Percentiles rank a stretch among this genome's conserved stretches.
Evolutionary conservation across 2,888 invertebrate species (phyloP).

Genomic region (Pollenia amentaria): DNA sequence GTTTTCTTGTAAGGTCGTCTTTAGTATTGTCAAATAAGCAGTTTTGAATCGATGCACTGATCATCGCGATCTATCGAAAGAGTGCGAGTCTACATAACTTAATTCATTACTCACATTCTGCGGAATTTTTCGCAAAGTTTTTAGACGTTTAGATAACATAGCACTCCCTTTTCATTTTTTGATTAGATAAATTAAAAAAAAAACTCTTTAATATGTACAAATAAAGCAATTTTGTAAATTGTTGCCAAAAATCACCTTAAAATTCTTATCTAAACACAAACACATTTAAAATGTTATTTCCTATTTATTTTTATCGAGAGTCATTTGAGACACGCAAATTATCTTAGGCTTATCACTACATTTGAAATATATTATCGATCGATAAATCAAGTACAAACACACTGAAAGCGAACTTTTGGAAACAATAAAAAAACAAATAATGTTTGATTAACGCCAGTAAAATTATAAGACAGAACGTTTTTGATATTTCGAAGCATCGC

Average conservation of each 20-base stretch:
- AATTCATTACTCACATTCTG: too few species aligned
- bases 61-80: too few species aligned
- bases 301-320: not conserved
- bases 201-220: too few species aligned
- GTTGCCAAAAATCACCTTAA: not conserved
- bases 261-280: constrained; percentile 2
- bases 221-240: not conserved
- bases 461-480: constrained; percentile 34
- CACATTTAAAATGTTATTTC: not conserved
- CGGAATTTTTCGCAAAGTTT: too few species aligned
- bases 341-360: too few species aligned
- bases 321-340: constrained; percentile 18
- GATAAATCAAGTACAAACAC: not conserved
- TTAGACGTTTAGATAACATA: too few species aligned
- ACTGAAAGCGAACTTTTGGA: constrained; percentile 14
- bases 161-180: too few species aligned
- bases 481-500: constrained; percentile 14
- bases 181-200: too few species aligned
- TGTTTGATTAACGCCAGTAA: constrained; percentile 7
- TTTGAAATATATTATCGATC: constrained; percentile 4
- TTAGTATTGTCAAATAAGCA: too few species aligned
- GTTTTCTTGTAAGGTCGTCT: too few species aligned
- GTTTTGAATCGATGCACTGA: too few species aligned
- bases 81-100: too few species aligned
- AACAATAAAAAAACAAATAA: constrained; percentile 9